phyloP scores from a whole-genome alignment of 2,888 invertebrate genomes.

The Dione juno region DNA sequence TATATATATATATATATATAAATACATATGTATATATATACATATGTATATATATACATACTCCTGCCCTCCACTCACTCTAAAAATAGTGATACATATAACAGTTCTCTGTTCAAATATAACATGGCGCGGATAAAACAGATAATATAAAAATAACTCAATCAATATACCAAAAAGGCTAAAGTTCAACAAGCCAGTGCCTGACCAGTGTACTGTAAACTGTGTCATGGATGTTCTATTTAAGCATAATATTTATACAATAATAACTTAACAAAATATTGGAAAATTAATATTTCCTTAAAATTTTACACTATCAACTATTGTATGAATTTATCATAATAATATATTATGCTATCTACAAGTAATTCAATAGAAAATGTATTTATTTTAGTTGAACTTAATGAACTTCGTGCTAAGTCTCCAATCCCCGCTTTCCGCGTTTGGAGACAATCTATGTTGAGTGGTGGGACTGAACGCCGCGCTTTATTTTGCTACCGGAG shows the following conservation, averaged over 20 bases:
- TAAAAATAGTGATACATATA: background rate
- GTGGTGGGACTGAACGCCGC: background rate
- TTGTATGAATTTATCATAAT: too few relatives aligned
- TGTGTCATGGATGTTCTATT: conserved; percentile 26
- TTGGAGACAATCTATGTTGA: background rate
- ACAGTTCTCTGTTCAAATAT: background rate
- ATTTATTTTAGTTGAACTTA: too few relatives aligned
- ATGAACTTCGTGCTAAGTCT: too few relatives aligned
- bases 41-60: too few relatives aligned
- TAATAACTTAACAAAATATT: background rate
- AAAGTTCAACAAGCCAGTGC: conserved; percentile 31
- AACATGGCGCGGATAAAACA: background rate
- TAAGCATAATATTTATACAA: background rate
- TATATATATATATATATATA: too few relatives aligned
- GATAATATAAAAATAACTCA: conserved; percentile 30
- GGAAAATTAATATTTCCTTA: background rate
- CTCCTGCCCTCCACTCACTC: too few relatives aligned
- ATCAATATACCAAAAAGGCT: conserved; percentile 31
- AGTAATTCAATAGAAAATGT: too few relatives aligned
- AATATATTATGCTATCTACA: too few relatives aligned
- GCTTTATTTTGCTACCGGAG: too few relatives aligned
- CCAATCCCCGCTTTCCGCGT: background rate
- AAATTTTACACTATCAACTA: too few relatives aligned
- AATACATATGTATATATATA: too few relatives aligned
- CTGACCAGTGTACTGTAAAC: conserved; percentile 28